Evolutionary conservation across 1,140 invertebrate genomes (phyloP), one percentile per base, ranked within the genome.

Genomic region (Sogatella furcifera): DNA sequence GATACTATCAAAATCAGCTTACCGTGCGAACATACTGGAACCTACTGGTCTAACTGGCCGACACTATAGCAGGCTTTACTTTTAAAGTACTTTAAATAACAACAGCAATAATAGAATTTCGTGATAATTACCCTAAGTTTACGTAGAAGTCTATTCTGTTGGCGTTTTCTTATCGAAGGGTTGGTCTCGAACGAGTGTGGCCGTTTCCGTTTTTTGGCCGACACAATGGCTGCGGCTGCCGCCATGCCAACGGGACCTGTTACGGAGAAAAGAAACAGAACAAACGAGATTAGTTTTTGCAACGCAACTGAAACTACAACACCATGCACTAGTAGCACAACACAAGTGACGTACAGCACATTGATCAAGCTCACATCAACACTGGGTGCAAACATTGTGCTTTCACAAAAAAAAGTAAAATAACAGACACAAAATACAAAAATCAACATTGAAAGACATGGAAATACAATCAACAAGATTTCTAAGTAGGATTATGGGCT

Each of bases 151-250:
- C 95, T 82, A 70, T 97, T 98, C 76, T 97, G 94, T 76, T 97
- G 95, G 61, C 95, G 77, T 76, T 97, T 97, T 64, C 95, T 79
- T 57, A 97, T 93, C 43, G 94, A 97, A 6, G 95, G 95, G 81
- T 98, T 97, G 55, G 95, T 97, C 78, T 98, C 95, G 77, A 98
- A 98, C 68, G 91, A 91, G 76, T 97, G 94, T 34, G 92, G 92
- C 68, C 94, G 77, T 78, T 96, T 96, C 64, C 94, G 80, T 70
- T 97, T 97, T 72, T 96, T 97, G 0, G 92, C 91, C 14, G 94
- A 95, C 8, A 93, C 91, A 66, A 98, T 97, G 14, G 95, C 95
- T 24, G 95, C 95, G 5, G 95, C 95, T 17, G 95, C 95, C 11
- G 95, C 95, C 70, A 98, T 92, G 21, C 95, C 95, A 60, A 97